Evolutionary conservation across 2,113 vertebrate genomes (phyloP), one percentile per base, ranked within the genome.

Genomic region (Aldabrachelys gigantea): DNA sequence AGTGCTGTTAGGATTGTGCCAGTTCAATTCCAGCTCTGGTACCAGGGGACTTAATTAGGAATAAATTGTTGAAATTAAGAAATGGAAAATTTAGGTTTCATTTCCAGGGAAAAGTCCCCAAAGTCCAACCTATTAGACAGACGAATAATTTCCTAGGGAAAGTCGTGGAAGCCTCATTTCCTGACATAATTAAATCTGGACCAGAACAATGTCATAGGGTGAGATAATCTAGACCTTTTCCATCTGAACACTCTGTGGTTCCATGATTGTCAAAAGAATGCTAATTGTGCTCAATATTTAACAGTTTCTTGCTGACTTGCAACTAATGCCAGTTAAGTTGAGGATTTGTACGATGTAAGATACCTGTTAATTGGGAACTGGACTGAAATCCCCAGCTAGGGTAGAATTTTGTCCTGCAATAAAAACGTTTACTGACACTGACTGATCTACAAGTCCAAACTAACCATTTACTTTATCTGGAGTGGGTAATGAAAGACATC

Each of bases 21-120:
- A 90, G 84, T 90, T 84, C 13, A 92, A 56, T 85, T 85, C 69
- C 35, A 52, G 47, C 47, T 24, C 31, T 21, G 35, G 69, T 14
- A 91, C 82, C 31, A 85, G 76, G 27, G 89, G 38, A 85, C 29
- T 85, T 4, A 87, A 84, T 44, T 25, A 89, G 69, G 82, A 94
- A 85, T 41, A 94, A 93, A 85, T 80, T 19, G 87, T 53, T 84
- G 83, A 91, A 91, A 92, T 59, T n/a, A 92, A 93, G 59, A 59
- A 87, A 76, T 56, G 16, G 87, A 90, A 95, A 92, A 25, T 79
- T 84, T 5, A 17, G 27, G 31, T 35, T 92, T 85, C 83, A 24
- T 65, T 54, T 87, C 21, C 27, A 88, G 91, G 78, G 49, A 88
- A 92, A 89, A 69, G 49, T 78, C 52, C 91, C 19, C 65, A 88